Evolutionary conservation across 2,113 vertebrate species (phyloP).

Genomic region (Cricetomys ansorgei): DNA sequence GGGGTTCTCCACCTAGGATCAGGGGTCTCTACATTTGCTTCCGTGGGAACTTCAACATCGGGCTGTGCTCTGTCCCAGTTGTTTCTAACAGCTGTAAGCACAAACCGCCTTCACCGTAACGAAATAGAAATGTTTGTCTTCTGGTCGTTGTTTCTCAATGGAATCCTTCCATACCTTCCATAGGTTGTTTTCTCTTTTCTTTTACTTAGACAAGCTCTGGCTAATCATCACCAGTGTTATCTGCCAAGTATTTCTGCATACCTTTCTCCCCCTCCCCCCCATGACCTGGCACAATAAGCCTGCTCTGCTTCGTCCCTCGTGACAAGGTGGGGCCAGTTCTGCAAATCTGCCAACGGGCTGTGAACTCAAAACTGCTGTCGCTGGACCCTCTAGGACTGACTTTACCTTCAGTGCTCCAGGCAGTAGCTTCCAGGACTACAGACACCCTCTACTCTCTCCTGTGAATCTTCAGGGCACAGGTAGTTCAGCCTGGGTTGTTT

Average conservation of each 20-base stretch:
- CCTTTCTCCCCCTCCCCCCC: neutral
- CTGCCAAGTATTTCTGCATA: neutral
- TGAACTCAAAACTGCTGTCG: neutral
- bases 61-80: neutral
- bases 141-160: neutral
- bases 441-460: neutral
- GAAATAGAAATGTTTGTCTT: neutral
- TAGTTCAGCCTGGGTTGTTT: neutral
- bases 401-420: neutral
- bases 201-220: neutral
- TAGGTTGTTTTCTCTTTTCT: too few relatives aligned
- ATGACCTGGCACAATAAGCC: neutral
- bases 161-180: neutral
- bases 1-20: neutral
- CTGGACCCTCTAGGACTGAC: neutral
- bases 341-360: neutral
- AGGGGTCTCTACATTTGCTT: neutral
- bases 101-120: neutral
- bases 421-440: neutral
- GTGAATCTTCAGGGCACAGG: accelerated
- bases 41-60: neutral
- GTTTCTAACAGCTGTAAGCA: neutral
- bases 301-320: neutral
- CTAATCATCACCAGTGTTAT: neutral
- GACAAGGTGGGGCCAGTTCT: neutral